Evolutionary conservation across 2,113 vertebrate species (phyloP), one percentile per base, ranked within the genome.

Genomic region (Tupaia chinensis): DNA sequence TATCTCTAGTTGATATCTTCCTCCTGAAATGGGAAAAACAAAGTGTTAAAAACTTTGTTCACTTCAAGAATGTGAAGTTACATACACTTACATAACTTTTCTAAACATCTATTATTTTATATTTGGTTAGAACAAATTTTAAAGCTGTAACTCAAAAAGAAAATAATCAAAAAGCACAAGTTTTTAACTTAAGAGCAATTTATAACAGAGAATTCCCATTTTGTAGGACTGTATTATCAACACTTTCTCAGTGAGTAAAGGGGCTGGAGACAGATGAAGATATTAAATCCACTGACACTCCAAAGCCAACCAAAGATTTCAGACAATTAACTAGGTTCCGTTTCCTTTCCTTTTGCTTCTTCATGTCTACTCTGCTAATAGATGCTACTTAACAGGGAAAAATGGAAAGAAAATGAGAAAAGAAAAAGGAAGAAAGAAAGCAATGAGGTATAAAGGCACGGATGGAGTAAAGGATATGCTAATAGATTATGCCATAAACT

Each of bases 1-100:
- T 97, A 99, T 99, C 98, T 99, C 99, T 98, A 99, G 98, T 80
- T 99, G 99, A 98, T 99, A 99, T 98, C 99, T 99, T 98, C 99
- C 99, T 98, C 99, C 99, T 99, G 97, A 92, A 95, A 84, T 14
- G 44, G 53, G 65, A 61, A 76, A 93, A 97, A 96, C 32, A 98
- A 10, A 89, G 95, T 92, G 84, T 95, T 96, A 93, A 97, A 61
- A 97, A 95, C 65, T 20, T 11, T 73, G 58, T 7, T 94, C n/a
- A 91, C 53, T 14, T 95, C 54, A 94, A 95, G 78, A 61, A 88
- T 27, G 1, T 95, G n/a, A 95, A 95, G 32, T 27, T 44, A 93
- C 87, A 90, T 85, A 94, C 2, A 97, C 12, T 94, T 58, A 58
- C 0, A 94, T 20, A 87, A 82, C 56, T 76, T 92, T 88, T 69